Conservation (phyloP, 2,888 invertebrate genomes). For the Osmoderma eremita region DNA sequence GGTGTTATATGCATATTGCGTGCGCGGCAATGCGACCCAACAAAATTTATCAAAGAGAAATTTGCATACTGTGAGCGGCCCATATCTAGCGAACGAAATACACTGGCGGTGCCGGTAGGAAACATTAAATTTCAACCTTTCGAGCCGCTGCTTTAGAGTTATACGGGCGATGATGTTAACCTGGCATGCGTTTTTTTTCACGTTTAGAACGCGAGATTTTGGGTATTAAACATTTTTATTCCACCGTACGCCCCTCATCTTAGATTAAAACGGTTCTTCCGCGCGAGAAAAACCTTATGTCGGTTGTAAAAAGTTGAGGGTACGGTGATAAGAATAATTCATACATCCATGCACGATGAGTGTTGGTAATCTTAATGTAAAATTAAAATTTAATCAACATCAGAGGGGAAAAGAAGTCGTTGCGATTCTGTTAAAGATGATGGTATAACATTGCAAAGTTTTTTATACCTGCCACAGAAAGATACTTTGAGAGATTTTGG, state of each 20-base stretch:
- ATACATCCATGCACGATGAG: constrained; percentile 15
- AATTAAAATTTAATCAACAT: constrained; percentile 24
- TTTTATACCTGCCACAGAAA: no score
- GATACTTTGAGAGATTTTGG: no score
- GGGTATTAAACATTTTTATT: constrained; percentile 30
- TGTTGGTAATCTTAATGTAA: constrained; percentile 21
- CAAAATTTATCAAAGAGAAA: constrained; percentile 58
- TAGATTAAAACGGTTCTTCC: constrained; percentile 26
- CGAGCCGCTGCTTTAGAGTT: constrained; percentile 45
- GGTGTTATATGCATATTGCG: constrained; percentile 58
- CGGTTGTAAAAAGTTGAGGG: constrained; percentile 20
- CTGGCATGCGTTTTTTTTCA: constrained; percentile 17
- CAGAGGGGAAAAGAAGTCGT: neutral
- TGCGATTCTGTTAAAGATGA: neutral
- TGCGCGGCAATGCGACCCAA: constrained; percentile 51
- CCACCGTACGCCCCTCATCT: constrained; percentile 27
- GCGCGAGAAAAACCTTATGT: constrained; percentile 1
- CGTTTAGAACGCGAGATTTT: constrained; percentile 13
- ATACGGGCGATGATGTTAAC: constrained; percentile 5
- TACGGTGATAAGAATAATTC: constrained; percentile 32
- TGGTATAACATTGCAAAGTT: no score
- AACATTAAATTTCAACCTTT: constrained; percentile 50
- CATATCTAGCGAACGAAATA: constrained; percentile 27
- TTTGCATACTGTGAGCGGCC: constrained; percentile 52
- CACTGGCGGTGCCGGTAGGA: constrained; percentile 33